phyloP scores from a whole-genome alignment of 2,797 vertebrate species.

The Enteromius viviparus region DNA sequence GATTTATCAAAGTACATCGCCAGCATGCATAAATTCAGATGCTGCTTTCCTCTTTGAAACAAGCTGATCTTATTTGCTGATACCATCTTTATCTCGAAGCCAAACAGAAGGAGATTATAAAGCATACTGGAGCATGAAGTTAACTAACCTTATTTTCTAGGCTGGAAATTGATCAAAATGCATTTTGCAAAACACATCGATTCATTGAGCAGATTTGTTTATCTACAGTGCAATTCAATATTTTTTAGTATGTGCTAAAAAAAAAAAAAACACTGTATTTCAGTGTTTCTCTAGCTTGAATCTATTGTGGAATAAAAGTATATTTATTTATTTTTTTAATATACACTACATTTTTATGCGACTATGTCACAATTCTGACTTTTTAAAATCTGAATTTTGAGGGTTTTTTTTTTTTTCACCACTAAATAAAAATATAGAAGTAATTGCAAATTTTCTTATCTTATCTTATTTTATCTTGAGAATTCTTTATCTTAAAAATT shows the following conservation, averaged over 20 bases:
- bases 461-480: too few relatives aligned
- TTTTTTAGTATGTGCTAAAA: background rate
- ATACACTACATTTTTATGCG: too few relatives aligned
- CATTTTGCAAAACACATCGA: background rate
- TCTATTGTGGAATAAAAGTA: background rate
- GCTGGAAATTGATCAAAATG: constrained; percentile 8
- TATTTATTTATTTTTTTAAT: background rate
- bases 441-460: too few relatives aligned
- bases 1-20: constrained; percentile 37
- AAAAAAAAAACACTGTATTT: background rate
- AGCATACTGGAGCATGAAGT: constrained; percentile 15
- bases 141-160: constrained; percentile 19
- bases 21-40: constrained; percentile 27
- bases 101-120: background rate
- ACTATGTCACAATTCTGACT: background rate
- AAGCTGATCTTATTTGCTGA: constrained; percentile 24
- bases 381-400: too few relatives aligned
- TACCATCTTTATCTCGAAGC: background rate
- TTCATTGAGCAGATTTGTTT: background rate
- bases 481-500: too few relatives aligned
- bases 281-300: background rate
- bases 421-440: too few relatives aligned
- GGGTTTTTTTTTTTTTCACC: too few relatives aligned
- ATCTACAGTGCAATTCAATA: background rate
- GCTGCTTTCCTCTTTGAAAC: constrained; percentile 12